These are phyloP conservation scores for Notothenia coriiceps DNA, from an alignment of 2,113 vertebrate genomes.

Conservation along the genomic window DNA sequence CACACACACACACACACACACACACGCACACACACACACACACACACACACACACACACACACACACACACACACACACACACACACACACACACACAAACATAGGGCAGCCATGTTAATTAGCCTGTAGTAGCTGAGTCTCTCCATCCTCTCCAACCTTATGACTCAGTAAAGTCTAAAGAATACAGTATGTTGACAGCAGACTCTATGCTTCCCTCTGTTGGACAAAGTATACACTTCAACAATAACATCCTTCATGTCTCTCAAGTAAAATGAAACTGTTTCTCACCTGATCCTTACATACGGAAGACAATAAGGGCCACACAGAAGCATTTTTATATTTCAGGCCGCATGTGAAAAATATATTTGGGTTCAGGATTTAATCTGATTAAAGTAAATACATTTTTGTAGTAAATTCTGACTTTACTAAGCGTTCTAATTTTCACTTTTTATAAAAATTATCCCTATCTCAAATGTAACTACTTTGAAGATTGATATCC, in stretches of 20 bases:
- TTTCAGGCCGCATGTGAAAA: no score
- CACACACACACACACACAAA: slow-evolving; percentile 9
- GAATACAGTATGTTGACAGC: neutral
- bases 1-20: neutral
- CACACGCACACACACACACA: slow-evolving; percentile 23
- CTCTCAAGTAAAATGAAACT: neutral
- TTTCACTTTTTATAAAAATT: no score
- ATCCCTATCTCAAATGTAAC: no score
- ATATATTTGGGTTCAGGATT: no score
- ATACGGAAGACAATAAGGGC: no score
- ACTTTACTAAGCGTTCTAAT: no score
- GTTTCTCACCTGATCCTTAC: neutral
- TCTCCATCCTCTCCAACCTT: neutral
- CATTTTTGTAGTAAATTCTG: no score
- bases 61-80: neutral
- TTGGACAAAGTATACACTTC: slow-evolving; percentile 30
- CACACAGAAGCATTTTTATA: no score
- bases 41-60: neutral
- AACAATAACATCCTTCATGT: neutral
- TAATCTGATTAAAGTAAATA: no score
- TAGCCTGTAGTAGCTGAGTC: slow-evolving; percentile 19
- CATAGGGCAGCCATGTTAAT: slow-evolving; percentile 37
- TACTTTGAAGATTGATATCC: no score
- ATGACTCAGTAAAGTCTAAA: neutral
- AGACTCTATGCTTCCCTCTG: slow-evolving; percentile 44